Conservation (phyloP, 2,113 vertebrate species). For the Macrotus californicus region DNA sequence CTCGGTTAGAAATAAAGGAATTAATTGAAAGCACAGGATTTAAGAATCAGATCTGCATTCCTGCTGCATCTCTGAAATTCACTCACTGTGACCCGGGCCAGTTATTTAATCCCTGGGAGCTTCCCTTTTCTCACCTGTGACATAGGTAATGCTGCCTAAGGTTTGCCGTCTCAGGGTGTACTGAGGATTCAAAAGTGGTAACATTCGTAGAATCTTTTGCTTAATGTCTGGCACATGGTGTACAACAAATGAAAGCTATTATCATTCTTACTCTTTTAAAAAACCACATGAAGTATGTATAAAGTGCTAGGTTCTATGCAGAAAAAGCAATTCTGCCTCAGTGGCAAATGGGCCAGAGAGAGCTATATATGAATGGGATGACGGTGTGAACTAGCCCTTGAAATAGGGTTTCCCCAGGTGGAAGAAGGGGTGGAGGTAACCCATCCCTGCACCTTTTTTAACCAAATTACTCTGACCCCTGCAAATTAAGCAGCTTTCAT, state of each 20-base stretch:
- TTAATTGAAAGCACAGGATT: background rate
- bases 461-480: background rate
- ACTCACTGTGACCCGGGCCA: background rate
- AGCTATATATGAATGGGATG: background rate
- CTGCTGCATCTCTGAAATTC: background rate
- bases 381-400: background rate
- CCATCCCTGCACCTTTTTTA: background rate
- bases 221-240: background rate
- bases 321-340: background rate
- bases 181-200: background rate
- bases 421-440: background rate
- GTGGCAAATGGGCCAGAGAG: background rate
- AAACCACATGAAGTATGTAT: background rate
- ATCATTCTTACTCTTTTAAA: background rate
- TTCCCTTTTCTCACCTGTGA: background rate
- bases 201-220: background rate
- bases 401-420: background rate
- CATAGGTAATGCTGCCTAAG: background rate
- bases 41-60: background rate
- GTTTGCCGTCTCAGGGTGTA: background rate
- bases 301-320: background rate
- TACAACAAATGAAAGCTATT: background rate
- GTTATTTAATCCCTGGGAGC: background rate
- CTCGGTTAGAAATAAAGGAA: background rate
- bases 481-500: background rate